phyloP scores from a whole-genome alignment of 2,888 invertebrate genomes.

The Glyphotaelius pellucidus region DNA sequence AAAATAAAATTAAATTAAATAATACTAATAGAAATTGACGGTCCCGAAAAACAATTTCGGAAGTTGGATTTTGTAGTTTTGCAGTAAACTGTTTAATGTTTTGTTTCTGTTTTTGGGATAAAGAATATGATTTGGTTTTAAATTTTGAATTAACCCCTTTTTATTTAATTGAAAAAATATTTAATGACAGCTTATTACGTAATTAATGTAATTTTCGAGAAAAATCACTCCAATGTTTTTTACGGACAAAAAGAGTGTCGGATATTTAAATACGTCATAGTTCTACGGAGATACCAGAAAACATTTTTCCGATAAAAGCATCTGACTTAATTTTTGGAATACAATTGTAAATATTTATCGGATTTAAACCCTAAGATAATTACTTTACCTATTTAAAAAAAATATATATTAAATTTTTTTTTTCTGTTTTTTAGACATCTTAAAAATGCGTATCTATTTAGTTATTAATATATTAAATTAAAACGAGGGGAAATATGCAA shows the following conservation, averaged over 20 bases:
- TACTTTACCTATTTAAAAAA: not conserved
- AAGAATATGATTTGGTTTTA: not conserved
- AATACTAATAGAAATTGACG: not conserved
- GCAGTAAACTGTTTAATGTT: not conserved
- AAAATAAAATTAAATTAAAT: too few relatives aligned
- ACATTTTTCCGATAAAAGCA: not conserved
- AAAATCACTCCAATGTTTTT: not conserved
- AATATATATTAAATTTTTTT: too few relatives aligned
- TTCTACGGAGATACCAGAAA: not conserved
- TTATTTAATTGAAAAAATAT: not conserved
- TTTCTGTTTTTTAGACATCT: too few relatives aligned
- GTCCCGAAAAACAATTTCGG: not conserved
- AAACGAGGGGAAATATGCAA: not conserved
- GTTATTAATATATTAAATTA: not conserved
- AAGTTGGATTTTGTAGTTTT: not conserved
- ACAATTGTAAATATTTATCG: not conserved
- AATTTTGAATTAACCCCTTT: not conserved
- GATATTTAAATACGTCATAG: not conserved
- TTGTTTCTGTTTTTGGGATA: not conserved
- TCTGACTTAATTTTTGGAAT: not conserved
- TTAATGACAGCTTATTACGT: not conserved
- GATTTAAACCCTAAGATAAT: not conserved
- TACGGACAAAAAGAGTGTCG: not conserved
- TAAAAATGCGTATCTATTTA: too few relatives aligned
- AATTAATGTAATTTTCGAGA: not conserved